Conservation (phyloP, 2,113 vertebrate species). For the Cyanoliseus patagonus region DNA sequence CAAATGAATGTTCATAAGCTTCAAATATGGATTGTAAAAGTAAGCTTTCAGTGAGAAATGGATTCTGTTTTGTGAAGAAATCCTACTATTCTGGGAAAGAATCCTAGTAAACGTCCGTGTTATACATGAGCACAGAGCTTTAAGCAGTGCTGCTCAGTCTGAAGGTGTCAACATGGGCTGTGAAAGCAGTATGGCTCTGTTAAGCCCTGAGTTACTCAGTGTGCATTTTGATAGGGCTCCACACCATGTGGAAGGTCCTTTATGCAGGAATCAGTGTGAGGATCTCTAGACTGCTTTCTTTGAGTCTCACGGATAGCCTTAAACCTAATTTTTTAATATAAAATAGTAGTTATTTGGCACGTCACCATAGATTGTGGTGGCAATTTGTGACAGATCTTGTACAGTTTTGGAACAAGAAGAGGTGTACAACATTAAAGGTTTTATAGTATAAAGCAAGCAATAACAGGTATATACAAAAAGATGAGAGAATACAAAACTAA, state of each 20-base stretch:
- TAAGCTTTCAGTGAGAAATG: background rate
- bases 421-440: background rate
- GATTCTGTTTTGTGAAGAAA: background rate
- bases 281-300: background rate
- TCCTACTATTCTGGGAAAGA: background rate
- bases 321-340: background rate
- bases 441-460: fast-evolving
- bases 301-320: background rate
- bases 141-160: background rate
- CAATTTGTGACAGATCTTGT: background rate
- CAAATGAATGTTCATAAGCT: background rate
- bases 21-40: background rate
- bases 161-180: fast-evolving
- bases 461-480: background rate
- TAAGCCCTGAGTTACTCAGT: background rate
- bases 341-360: fast-evolving
- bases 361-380: background rate
- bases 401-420: background rate
- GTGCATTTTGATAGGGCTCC: background rate
- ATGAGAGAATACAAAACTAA: background rate
- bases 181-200: background rate
- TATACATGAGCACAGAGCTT: background rate
- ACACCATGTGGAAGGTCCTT: background rate
- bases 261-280: background rate
- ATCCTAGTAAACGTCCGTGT: background rate